Evolutionary conservation across 2,797 vertebrate species (phyloP), one percentile per base, ranked within the genome.

Genomic region (Vespertilio murinus): DNA sequence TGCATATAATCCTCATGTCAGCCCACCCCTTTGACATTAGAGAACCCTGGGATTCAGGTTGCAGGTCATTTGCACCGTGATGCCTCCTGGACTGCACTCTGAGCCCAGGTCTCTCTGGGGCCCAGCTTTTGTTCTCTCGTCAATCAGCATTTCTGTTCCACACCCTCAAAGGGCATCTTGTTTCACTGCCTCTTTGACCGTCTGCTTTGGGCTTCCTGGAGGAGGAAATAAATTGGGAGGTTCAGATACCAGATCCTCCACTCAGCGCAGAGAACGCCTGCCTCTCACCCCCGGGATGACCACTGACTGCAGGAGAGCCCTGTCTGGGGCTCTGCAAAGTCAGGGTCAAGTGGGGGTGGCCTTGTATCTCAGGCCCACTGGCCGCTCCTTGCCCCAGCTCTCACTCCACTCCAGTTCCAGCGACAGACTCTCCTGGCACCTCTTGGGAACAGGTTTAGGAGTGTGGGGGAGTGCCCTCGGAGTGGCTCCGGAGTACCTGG

Each of bases 401-500:
- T 90, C 70, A 73, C 25, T 69, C 65, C 1, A n/a, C 17, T n/a
- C 20, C 35, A 4, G 54, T 54, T n/a, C 49, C 69, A 5, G 65
- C 59, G 69, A 30, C n/a, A 25, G 20, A 52, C 30, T 49, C 52
- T 91, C 67, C 42, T 4, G 8, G 4, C 40, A 20, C 13, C 7
- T 74, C 59, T 84, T 80, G 49, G 93, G 38, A 67, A 67, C 35
- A 35, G 61, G 65, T 40, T 73, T 69, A 80, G 54, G 81, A 92
- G 54, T 88, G 40, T 28, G 45, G 28, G 75, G 56, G 78, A n/a
- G 10, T 42, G 25, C 47, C n/a, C 8, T 33, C 9, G 25, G 80
- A 83, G 65, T 2, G 7, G 40, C 61, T 22, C 56, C 7, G 28
- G 64, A 38, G 71, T 97, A 98, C 97, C 98, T 97, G 98, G 86